phyloP scores from a whole-genome alignment of 2,888 invertebrate genomes.

The Drosophila stalkeri region DNA sequence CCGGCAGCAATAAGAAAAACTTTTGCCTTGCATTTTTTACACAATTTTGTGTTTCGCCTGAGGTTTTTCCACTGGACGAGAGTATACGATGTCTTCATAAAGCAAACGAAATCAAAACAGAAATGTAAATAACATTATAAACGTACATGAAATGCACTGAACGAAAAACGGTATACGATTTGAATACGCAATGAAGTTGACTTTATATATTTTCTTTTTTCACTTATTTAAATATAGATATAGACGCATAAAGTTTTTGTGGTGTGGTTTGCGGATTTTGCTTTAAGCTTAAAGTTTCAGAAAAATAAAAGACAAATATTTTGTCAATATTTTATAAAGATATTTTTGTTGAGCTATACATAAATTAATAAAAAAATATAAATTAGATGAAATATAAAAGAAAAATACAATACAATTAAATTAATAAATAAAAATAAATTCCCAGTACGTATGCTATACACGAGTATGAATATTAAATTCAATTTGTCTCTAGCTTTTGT shows the following conservation, averaged over 20 bases:
- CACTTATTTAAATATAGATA: not conserved
- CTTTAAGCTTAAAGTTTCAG: not conserved
- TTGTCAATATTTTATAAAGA: not conserved
- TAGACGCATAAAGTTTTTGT: not conserved
- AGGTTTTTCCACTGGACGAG: conserved; percentile 21
- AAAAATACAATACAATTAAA: too few species aligned
- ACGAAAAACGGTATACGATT: conserved; percentile 21
- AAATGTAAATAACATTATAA: conserved; percentile 44
- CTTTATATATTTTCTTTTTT: not conserved
- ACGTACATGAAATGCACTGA: conserved; percentile 34
- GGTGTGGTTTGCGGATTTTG: not conserved
- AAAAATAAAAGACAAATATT: not conserved
- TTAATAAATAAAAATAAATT: too few species aligned
- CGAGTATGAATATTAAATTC: too few species aligned
- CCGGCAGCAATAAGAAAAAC: conserved; percentile 49
- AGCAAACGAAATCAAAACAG: conserved; percentile 52
- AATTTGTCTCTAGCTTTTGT: too few species aligned
- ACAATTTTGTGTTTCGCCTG: conserved; percentile 38
- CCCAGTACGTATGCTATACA: too few species aligned
- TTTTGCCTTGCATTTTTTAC: conserved; percentile 49
- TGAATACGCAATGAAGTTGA: conserved; percentile 3
- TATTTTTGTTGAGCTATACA: not conserved
- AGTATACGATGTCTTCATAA: conserved; percentile 53
- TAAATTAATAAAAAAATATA: too few species aligned
- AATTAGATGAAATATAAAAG: too few species aligned